Conservation (phyloP, 2,888 invertebrate species). For the Perizoma flavofasciatum region DNA sequence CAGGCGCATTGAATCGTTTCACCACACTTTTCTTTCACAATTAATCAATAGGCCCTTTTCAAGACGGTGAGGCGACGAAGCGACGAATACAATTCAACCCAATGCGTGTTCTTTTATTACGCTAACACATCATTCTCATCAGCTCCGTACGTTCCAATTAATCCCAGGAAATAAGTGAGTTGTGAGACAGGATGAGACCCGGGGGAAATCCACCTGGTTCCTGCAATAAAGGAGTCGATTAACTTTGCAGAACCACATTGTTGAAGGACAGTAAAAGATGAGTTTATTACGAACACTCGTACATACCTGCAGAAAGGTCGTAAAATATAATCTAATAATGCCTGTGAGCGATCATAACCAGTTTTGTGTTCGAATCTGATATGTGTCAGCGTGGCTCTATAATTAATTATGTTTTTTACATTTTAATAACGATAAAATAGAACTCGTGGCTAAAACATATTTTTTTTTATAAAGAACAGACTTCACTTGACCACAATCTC, state of each 20-base stretch:
- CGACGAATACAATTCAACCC: neutral
- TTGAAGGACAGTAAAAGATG: slow-evolving; percentile 17
- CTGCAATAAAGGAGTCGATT: slow-evolving; percentile 9
- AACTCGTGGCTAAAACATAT: no score
- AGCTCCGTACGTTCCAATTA: slow-evolving; percentile 15
- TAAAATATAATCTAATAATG: no score
- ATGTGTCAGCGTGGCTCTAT: no score
- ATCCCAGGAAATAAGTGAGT: slow-evolving; percentile 23
- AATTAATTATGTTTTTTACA: no score
- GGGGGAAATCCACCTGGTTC: slow-evolving; percentile 27
- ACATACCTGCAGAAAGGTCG: neutral
- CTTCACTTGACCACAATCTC: no score
- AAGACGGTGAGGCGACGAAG: neutral
- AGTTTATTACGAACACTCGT: slow-evolving; percentile 7
- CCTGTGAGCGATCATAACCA: no score
- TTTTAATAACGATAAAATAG: no score
- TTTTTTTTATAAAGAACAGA: no score
- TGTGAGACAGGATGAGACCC: slow-evolving; percentile 19
- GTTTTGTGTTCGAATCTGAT: no score
- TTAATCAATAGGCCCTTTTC: no score
- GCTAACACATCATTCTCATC: slow-evolving; percentile 2
- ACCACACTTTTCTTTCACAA: no score
- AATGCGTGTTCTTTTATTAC: slow-evolving; percentile 8
- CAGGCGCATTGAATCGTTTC: no score
- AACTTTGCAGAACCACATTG: slow-evolving; percentile 14